Evolutionary conservation across 2,888 invertebrate species (phyloP), one percentile per base, ranked within the genome.

Genomic region (Lacanobia oleracea): DNA sequence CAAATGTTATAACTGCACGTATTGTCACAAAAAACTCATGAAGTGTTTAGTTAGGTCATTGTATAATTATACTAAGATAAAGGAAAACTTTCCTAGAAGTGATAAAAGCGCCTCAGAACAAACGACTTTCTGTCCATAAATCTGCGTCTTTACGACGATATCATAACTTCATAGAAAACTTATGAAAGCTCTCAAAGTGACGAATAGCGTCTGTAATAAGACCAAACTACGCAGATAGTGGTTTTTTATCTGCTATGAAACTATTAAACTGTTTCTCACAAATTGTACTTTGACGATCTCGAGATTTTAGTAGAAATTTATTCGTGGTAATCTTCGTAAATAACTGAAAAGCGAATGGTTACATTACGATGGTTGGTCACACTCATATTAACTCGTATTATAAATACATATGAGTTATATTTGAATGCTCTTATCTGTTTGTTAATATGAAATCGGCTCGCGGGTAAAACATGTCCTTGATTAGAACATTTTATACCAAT

Each of bases 141-240:
- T 61, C 60, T 40, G 2, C n/a, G 61, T 50, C 40, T 61, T 72
- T 66, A 62, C 72, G 18, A 57, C 33, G 14, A 33, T 27, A 57
- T 53, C 45, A 48, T 48, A 48, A 48, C 48, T 48, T 48, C 48
- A 56, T 61, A 79, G 48, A 8, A 60, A 65, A 57, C 51, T 61
- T 65, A 67, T 60, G 50, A 51, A 75, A 61, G 7, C 27, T 45
- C 27, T 48, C 33, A 45, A 53, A 33, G 14, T 65, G 67, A 77
- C 40, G 18, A n/a, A 75, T 37, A 59, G 53, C 21, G 50, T 54
- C 63, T 64, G 54, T 56, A 27, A 43, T 53, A 62, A 43, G 65
- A 40, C 8, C 21, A 57, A 75, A 75, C 45, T 66, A 72, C 43
- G 48, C 4, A 33, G 43, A 5, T 16, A 45, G 12, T 23, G 61